Conservation (phyloP, 2,113 vertebrate genomes). For the Diadophis punctatus region DNA sequence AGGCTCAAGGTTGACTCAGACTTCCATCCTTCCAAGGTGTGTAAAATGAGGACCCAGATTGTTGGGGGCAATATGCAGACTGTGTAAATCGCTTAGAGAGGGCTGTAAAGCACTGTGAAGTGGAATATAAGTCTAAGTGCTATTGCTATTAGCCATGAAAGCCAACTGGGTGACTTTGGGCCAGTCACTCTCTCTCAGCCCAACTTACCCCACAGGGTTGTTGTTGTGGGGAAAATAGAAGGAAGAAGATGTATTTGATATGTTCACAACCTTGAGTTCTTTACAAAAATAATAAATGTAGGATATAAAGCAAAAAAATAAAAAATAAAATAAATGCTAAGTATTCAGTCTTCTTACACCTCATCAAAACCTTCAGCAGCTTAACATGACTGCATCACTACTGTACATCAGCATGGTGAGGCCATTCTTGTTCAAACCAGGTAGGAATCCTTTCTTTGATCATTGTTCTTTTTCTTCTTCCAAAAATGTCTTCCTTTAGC, state of each 20-base stretch:
- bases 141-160: not conserved
- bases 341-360: not conserved
- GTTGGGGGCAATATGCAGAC: no score
- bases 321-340: not conserved
- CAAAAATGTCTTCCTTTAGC: not conserved
- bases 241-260: not conserved
- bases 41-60: no score
- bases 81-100: no score
- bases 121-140: no score
- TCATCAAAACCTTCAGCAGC: not conserved
- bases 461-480: not conserved
- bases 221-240: not conserved
- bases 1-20: no score
- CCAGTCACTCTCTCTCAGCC: not conserved
- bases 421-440: not conserved
- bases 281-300: not conserved
- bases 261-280: not conserved
- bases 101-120: no score
- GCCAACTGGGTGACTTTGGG: not conserved
- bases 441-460: not conserved
- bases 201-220: not conserved
- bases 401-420: not conserved
- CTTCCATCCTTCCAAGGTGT: no score
- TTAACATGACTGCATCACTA: not conserved
- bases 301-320: not conserved